A percentile compares a stretch with the other conserved stretches of the same genome.
These are phyloP conservation scores for Cinclus mexicanus DNA, from an alignment of 2,113 vertebrate genomes.

Conservation along the genomic window DNA sequence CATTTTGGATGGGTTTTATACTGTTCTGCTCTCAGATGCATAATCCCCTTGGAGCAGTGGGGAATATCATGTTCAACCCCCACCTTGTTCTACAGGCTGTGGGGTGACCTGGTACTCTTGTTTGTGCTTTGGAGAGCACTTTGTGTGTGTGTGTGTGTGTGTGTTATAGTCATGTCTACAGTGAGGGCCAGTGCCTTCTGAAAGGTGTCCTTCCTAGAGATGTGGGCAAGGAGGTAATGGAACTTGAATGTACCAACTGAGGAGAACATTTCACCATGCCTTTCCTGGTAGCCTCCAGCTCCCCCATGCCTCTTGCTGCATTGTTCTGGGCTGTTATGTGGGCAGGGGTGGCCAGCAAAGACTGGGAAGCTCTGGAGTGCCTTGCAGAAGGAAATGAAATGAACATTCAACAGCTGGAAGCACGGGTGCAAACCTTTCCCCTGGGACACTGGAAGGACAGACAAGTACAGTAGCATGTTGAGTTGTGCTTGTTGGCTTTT, in stretches of 20 bases:
- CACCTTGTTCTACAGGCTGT: background rate
- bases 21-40: background rate
- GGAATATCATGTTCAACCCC: background rate
- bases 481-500: background rate
- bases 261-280: background rate
- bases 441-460: background rate
- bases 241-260: background rate
- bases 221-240: background rate
- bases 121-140: background rate
- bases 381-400: slow-evolving; percentile 10
- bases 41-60: background rate
- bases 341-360: background rate
- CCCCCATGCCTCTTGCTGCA: background rate
- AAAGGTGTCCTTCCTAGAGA: background rate
- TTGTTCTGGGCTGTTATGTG: background rate
- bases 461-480: background rate
- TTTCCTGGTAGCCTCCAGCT: background rate
- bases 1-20: background rate
- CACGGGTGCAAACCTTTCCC: background rate
- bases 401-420: background rate
- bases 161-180: background rate
- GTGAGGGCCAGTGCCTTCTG: background rate
- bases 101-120: background rate
- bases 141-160: background rate
- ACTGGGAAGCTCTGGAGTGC: background rate